Percentiles rank a stretch among this genome's conserved stretches.
These are phyloP conservation scores for Sinopyrophorus schimmeli DNA, from an alignment of 2,888 invertebrate species.

Conservation along the genomic window DNA sequence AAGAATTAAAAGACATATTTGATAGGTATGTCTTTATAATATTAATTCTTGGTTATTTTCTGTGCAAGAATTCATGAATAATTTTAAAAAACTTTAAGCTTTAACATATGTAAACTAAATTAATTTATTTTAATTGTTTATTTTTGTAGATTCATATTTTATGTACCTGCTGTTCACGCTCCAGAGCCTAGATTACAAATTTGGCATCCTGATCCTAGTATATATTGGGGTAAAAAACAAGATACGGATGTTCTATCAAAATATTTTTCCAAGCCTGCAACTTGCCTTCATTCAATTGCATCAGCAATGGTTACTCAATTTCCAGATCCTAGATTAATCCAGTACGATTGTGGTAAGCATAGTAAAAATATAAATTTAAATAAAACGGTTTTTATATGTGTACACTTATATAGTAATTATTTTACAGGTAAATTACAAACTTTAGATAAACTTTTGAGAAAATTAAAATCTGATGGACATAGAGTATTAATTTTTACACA, in stretches of 20 bases:
- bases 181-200: slow-evolving; percentile 67
- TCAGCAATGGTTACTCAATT: slow-evolving; percentile 88
- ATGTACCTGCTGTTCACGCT: slow-evolving; percentile 74
- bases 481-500: slow-evolving; percentile 97
- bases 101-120: too few relatives aligned
- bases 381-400: too few relatives aligned
- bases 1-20: slow-evolving; percentile 62
- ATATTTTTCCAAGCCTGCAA: slow-evolving; percentile 65
- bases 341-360: slow-evolving; percentile 91
- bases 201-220: slow-evolving; percentile 71
- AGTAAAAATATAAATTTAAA: too few relatives aligned
- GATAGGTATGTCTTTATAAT: slow-evolving; percentile 52
- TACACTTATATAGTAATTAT: too few relatives aligned
- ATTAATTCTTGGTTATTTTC: background rate
- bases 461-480: slow-evolving; percentile 82
- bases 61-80: too few relatives aligned
- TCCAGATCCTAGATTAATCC: slow-evolving; percentile 96
- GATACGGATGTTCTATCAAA: slow-evolving; percentile 59
- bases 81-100: too few relatives aligned
- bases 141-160: slow-evolving; percentile 71
- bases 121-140: too few relatives aligned
- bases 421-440: slow-evolving; percentile 82
- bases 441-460: slow-evolving; percentile 78
- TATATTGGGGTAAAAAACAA: slow-evolving; percentile 59
- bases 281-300: slow-evolving; percentile 77